Base-by-base conservation (phyloP, 2,113 vertebrate genomes). In the Ciconia boyciana region DNA sequence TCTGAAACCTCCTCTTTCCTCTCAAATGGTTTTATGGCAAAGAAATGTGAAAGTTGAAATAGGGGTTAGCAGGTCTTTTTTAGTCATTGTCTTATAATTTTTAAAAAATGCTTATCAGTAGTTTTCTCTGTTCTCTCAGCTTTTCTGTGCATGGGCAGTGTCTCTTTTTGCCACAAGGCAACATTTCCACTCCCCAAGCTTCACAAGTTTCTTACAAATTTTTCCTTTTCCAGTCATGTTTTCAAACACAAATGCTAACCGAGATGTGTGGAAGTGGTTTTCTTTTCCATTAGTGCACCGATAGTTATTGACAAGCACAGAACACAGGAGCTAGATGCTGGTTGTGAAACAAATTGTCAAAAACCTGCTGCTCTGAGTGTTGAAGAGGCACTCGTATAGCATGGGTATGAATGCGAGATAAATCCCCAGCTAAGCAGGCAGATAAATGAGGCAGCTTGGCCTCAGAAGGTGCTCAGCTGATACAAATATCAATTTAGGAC, bases 11-110 rank as follows among this genome's bases (percentile, higher is more conserved):
- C 16, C 11, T 74, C 61, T 92, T 93, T 60, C 88, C 70, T 94
- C 87, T 94, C 80, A 91, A 52, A 96, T 83, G 79, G 46, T 88
- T 94, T 94, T 95, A 57, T 71, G 48, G 74, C 81, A 92, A 95
- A 93, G 75, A 95, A 96, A 84, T 43, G 34, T 28, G 29, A 49
- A 93, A 97, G 64, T 93, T 97, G 88, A 97, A 96, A 83, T 52
- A n/a, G 21, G 69, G 91, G 79, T 97, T 92, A 96, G 39, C 16
- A 29, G 26, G 44, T 44, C 32, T 68, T 85, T 51, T 32, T 74
- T 64, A 46, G 44, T 62, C 44, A 31, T 61, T 2, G 3, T 58
- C 7, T 44, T 16, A 9, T 3, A 48, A 64, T 70, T 79, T 66
- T 20, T 1, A 1, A 5, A 69, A 93, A 69, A 31, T 11, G 7